Evolutionary conservation across 2,797 vertebrate species (phyloP), one percentile per base, ranked within the genome.

Genomic region (Danio choprae): DNA sequence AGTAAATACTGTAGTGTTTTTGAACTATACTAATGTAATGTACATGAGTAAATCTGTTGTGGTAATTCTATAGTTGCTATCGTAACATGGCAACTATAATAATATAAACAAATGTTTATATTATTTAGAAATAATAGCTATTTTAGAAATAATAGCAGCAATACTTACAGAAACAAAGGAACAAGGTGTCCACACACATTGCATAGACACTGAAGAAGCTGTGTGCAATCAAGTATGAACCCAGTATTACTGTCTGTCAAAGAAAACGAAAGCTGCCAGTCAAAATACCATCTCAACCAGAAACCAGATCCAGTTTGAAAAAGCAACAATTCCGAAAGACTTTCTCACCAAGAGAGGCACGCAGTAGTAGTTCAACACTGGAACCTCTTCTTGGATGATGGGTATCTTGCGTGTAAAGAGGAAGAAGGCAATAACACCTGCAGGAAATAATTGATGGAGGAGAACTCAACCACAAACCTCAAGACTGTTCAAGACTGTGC

Each of bases 91-190:
- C n/a, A n/a, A n/a, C n/a, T n/a, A n/a, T n/a, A n/a, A n/a, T n/a
- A n/a, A n/a, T n/a, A n/a, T n/a, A n/a, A n/a, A n/a, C n/a, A n/a
- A n/a, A n/a, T n/a, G n/a, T n/a, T n/a, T n/a, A n/a, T n/a, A n/a
- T n/a, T n/a, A n/a, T n/a, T n/a, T n/a, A n/a, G n/a, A n/a, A n/a
- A n/a, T n/a, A n/a, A n/a, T n/a, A n/a, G n/a, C n/a, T n/a, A n/a
- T n/a, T n/a, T n/a, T n/a, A n/a, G 67, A 20, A 70, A 18, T 18
- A 46, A 73, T 22, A 41, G 0, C 36, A 18, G 6, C 8, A 63
- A 58, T 90, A 96, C 96, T 97, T 89, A 97, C 96, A 97, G 89
- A 97, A 97, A 89, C 97, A 98, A 88, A 98, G 94, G 89, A 97
- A 97, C 82, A 97, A 93, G 0, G 96, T 98, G 88, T 98, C 96